Base-by-base conservation (phyloP, 2,797 vertebrate species). In the Clarias fuscus region DNA sequence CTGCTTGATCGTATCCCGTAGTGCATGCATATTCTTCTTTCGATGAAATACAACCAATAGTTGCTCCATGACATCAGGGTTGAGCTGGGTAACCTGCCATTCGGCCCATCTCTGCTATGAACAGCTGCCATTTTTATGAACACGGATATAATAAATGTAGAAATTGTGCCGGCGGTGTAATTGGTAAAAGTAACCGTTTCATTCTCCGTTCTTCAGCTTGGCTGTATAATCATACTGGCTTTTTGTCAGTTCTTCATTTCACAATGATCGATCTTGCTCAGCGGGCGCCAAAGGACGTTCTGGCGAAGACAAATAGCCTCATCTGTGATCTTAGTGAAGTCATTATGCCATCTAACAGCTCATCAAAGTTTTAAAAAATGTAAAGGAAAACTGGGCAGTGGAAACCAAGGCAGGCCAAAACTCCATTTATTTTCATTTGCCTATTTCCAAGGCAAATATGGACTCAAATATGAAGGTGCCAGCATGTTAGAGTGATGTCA, bases 221-320 rank as follows among this genome's bases (percentile, higher is more conserved):
- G 37, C 37, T 7, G 40, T 73, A 82, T 87, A 86, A 87, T 86
- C 33, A 4, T 53, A 83, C 85, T 85, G 86, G 90, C 87, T 89
- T 90, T 65, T 13, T 84, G 89, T 91, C 91, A 88, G 75, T 89
- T 93, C 92, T 89, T 93, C 93, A 93, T 94, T 93, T 93, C 89
- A 85, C 86, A 78, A 2, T 88, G 83, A 90, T 90, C 91, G 90
- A 87, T 89, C 91, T 89, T 67, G 91, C 90, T 94, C 93, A 91
- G 93, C 92, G 92, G 92, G 92, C 94, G 93, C 85, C 85, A 90
- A 84, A 88, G 91, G 93, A 92, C 91, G 93, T 94, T 92, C 93
- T 82, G 87, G 87, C 88, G 91, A 93, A 93, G 93, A 95, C 93
- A 91, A 94, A 95, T 94, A 84, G 84, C 92, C 92, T 94, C 90